Percentiles rank a stretch among this genome's conserved stretches.
Evolutionary conservation across 2,113 vertebrate genomes (phyloP).

Genomic region (Gorsachius goisagi): DNA sequence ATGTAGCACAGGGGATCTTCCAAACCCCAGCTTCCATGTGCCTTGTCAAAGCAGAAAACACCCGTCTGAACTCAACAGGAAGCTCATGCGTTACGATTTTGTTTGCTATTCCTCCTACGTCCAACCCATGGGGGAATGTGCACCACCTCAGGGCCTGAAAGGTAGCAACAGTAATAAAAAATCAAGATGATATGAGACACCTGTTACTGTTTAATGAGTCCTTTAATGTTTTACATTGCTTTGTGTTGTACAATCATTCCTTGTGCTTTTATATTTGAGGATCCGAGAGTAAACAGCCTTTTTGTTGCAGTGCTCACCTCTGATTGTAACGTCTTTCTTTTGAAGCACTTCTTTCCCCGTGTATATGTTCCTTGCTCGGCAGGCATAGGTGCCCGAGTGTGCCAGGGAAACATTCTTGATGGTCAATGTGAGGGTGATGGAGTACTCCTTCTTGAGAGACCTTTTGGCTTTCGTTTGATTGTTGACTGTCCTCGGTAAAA

Average conservation of each 20-base stretch:
- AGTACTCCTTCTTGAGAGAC: slow-evolving; percentile 76
- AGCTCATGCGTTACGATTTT: slow-evolving; percentile 42
- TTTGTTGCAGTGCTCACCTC: slow-evolving; percentile 86
- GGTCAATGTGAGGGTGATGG: slow-evolving; percentile 76
- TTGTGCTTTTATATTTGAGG: slow-evolving; percentile 83
- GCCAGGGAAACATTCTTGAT: slow-evolving; percentile 84
- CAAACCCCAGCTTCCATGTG: slow-evolving; percentile 73
- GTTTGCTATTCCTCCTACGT: slow-evolving; percentile 71
- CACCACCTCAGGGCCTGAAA: slow-evolving; percentile 75
- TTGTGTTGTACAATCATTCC: slow-evolving; percentile 84
- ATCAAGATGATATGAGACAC: slow-evolving; percentile 81
- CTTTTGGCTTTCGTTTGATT: slow-evolving; percentile 71
- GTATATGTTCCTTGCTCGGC: slow-evolving; percentile 82
- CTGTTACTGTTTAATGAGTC: slow-evolving; percentile 80
- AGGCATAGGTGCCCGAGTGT: slow-evolving; percentile 88
- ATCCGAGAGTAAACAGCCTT: slow-evolving; percentile 84
- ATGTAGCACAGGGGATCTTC: slow-evolving; percentile 71
- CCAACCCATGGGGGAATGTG: slow-evolving; percentile 75
- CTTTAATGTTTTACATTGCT: slow-evolving; percentile 83
- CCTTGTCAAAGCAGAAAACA: slow-evolving; percentile 68
- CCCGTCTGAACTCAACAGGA: slow-evolving; percentile 68
- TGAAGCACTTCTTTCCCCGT: slow-evolving; percentile 83
- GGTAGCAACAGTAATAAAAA: slow-evolving; percentile 79
- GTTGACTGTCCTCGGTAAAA: slow-evolving; percentile 71
- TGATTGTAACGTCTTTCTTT: slow-evolving; percentile 85